Base-by-base conservation (phyloP, 2,888 invertebrate genomes). In the Tolmerus cingulatus region DNA sequence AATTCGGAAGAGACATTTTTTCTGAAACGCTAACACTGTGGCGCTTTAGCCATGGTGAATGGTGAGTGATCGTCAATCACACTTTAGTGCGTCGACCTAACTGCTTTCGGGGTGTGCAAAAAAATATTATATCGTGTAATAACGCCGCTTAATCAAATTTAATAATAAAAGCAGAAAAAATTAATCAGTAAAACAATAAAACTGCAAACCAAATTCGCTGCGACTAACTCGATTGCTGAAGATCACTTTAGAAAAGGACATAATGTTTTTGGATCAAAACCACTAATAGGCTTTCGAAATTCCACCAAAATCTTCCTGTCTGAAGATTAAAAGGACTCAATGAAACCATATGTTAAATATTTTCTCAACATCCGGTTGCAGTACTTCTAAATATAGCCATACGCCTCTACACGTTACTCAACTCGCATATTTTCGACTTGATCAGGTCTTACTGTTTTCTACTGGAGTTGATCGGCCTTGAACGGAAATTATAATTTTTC, bases 21-120 rank as follows among this genome's bases (percentile, higher is more conserved):
- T 55, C 23, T 19, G 40, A 57, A 78, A 27, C 34, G 43, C 51
- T 86, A 90, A 90, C 90, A 90, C 90, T 92, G 91, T 91, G 91
- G 91, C 92, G 91, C 90, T 91, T 90, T 90, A 91, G 92, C 91
- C 91, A 91, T 91, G 91, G 91, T 91, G 90, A 91, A 91, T 90
- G 91, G 92, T 92, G 91, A 92, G 91, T 91, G 91, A 74, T 85
- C 84, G 85, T 30, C 27, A 77, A 87, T 82, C 82, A 51, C 82
- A 79, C 76, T 85, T 85, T 30, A 85, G 46, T 74, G 85, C 74
- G 74, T 34, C 43, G 46, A 85, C 51, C 43, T 85, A 85, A 85
- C 74, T 85, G 40, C 27, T 51, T 46, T 79, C 40, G 43, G 55
- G 40, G 37, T 55, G 51, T 77, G 57, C 77, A 74, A 79, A 51